phyloP scores from a whole-genome alignment of 2,797 vertebrate genomes.

The Babyrousa celebensis region DNA sequence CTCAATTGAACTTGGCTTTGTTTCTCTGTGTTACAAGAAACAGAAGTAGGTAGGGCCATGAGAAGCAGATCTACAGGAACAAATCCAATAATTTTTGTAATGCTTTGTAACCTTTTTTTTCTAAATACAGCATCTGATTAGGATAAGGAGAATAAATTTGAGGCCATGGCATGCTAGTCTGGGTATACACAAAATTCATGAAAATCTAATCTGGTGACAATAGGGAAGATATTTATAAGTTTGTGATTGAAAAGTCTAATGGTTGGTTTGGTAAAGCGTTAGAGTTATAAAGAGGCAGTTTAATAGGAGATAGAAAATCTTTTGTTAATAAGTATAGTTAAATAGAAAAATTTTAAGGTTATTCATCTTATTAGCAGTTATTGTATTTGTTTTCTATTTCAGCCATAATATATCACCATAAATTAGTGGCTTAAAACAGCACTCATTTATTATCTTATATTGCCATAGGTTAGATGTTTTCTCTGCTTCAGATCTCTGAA shows the following conservation, averaged over 20 bases:
- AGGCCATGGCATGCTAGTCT: neutral
- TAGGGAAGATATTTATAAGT: neutral
- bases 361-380: neutral
- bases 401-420: neutral
- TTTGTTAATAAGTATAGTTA: neutral
- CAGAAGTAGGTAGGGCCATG: neutral
- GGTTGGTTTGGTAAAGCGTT: neutral
- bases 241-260: neutral
- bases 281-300: neutral
- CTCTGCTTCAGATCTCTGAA: neutral
- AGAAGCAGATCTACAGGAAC: neutral
- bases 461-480: neutral
- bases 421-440: neutral
- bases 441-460: neutral
- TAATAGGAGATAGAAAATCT: neutral
- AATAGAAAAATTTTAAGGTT: neutral
- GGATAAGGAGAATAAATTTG: neutral
- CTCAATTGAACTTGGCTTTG: neutral
- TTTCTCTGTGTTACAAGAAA: neutral
- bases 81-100: constrained; percentile 27
- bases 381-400: neutral
- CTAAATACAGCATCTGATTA: neutral
- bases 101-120: neutral
- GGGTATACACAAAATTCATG: neutral
- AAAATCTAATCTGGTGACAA: neutral